A percentile compares a stretch with the other conserved stretches of the same genome.
Conservation (phyloP, 1,140 invertebrate genomes). For the Thereuonema tuberculata region DNA sequence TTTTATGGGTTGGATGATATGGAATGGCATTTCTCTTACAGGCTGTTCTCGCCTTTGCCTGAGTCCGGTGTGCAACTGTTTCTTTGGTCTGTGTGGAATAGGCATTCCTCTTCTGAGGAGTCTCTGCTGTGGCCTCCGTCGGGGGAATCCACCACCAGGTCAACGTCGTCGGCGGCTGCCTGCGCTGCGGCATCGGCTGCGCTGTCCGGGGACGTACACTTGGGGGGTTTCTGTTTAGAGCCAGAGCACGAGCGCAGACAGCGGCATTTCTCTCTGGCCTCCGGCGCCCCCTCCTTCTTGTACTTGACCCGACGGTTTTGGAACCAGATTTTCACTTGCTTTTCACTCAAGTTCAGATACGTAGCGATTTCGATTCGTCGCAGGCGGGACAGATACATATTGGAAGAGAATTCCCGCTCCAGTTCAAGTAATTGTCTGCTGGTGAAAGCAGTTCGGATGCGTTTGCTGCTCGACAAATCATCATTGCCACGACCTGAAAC, state of each 20-base stretch:
- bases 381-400: conserved; percentile 43
- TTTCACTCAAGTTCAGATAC: conserved; percentile 62
- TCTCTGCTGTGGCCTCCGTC: too few species aligned
- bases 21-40: too few species aligned
- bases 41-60: too few species aligned
- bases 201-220: too few species aligned
- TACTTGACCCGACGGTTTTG: conserved; percentile 78
- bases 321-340: conserved; percentile 93
- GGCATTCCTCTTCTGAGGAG: too few species aligned
- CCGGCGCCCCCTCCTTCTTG: conserved; percentile 58
- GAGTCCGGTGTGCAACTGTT: too few species aligned
- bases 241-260: conserved; percentile 34
- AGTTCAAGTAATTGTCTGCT: conserved; percentile 42
- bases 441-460: conserved; percentile 44
- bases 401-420: conserved; percentile 40
- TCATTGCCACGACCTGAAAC: not conserved
- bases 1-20: too few species aligned
- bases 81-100: too few species aligned
- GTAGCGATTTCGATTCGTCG: conserved; percentile 44
- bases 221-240: too few species aligned
- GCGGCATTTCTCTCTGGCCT: conserved; percentile 35
- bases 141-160: too few species aligned
- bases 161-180: too few species aligned
- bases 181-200: too few species aligned
- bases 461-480: conserved; percentile 26